Evolutionary conservation across 2,888 invertebrate genomes (phyloP).

Genomic region (Acanthosepion esculentum): DNA sequence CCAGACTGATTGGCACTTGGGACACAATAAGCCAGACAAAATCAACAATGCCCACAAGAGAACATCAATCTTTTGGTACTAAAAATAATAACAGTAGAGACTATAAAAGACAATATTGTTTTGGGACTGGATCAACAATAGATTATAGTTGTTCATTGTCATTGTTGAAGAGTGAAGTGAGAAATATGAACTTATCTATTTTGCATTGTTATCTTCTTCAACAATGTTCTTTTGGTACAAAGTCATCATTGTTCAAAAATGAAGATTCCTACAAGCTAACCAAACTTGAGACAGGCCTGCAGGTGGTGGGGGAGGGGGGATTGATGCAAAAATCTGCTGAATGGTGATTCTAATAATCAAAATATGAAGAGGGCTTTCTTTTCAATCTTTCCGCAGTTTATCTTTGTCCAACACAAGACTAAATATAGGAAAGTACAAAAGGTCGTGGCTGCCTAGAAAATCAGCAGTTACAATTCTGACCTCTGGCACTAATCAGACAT

Average conservation of each 20-base stretch:
- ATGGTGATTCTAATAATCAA: not conserved
- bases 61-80: conserved; percentile 8
- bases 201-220: conserved; percentile 20
- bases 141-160: not conserved
- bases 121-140: not conserved
- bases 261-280: not conserved
- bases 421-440: no score
- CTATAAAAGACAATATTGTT: not conserved
- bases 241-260: not conserved
- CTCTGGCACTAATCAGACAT: no score
- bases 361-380: not conserved
- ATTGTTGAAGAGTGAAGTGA: not conserved
- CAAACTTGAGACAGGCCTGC: conserved; percentile 4
- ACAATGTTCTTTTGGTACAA: not conserved
- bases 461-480: no score
- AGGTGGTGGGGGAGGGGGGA: not conserved
- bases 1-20: not conserved
- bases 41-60: not conserved
- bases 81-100: not conserved
- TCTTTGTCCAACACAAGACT: no score
- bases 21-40: not conserved
- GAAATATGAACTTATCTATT: not conserved
- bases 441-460: no score
- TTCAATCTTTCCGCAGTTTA: not conserved
- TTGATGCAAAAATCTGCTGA: not conserved